These are phyloP conservation scores for Myotis lucifugus DNA, from an alignment of 2,113 vertebrate genomes.

Conservation along the genomic window DNA sequence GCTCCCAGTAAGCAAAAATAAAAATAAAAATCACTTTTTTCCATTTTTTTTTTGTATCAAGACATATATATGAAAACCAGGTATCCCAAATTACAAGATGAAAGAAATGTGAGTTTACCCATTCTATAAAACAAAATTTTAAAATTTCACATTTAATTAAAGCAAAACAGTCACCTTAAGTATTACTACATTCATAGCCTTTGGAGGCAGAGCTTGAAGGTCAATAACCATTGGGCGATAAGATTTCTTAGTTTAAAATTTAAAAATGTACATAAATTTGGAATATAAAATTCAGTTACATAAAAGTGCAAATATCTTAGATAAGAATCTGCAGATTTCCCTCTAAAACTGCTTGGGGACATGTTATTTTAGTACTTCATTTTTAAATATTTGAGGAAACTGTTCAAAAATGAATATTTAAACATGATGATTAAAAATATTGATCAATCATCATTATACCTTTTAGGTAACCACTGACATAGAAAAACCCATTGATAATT, in stretches of 20 bases:
- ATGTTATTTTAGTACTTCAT: neutral
- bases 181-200: neutral
- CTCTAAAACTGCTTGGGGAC: neutral
- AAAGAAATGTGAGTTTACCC: neutral
- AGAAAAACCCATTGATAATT: neutral
- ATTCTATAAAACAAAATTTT: neutral
- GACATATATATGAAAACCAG: neutral
- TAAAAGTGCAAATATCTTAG: neutral
- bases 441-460: neutral
- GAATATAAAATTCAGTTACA: neutral
- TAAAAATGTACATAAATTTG: neutral
- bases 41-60: constrained; percentile 18
- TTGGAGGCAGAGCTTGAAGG: neutral
- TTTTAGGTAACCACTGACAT: neutral
- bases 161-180: neutral
- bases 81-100: neutral
- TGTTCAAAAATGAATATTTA: neutral
- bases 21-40: neutral
- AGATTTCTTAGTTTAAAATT: neutral
- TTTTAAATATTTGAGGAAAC: neutral
- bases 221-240: neutral
- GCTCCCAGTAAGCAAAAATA: neutral
- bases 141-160: neutral
- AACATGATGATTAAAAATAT: neutral
- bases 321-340: neutral